Evolutionary conservation across 2,797 vertebrate species (phyloP), one percentile per base, ranked within the genome.

Genomic region (Lates japonicus): DNA sequence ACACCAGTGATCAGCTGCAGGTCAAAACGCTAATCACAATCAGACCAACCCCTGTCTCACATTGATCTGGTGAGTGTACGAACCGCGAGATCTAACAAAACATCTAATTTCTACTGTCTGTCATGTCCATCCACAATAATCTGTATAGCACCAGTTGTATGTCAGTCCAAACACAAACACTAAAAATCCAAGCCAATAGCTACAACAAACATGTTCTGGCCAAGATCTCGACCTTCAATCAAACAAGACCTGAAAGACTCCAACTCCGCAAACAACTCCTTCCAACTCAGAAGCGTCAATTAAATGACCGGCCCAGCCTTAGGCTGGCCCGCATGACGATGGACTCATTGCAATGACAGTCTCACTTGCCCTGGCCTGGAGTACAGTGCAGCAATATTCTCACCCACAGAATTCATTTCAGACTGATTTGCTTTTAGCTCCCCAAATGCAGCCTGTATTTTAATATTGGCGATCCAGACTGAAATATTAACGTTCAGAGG

Each of bases 321-420:
- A 66, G 76, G 87, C 75, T 51, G 78, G 74, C 85, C 82, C 49
- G 69, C 87, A 87, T 87, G 79, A n/a, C n/a, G n/a, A n/a, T n/a
- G n/a, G n/a, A n/a, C n/a, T n/a, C n/a, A n/a, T n/a, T n/a, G n/a
- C n/a, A n/a, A n/a, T 89, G 87, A 88, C 84, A 75, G 87, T 84
- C 78, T 91, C 84, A 90, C 81, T 87, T 76, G 90, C 90, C 85
- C 31, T 55, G 78, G 90, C 83, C 37, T 7, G 66, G n/a, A 79
- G 41, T 60, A 60, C 64, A 64, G 66, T 31, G 5, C 59, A 66
- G 84, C 81, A 89, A 91, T 88, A 91, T 86, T 88, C 80, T 76
- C 60, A 39, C 74, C 71, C 51, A 49, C 74, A 70, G 84, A 91
- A 88, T 89, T 89, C 60, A 92, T 90, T 90, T 90, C 68, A 86